Conservation (phyloP, 2,888 invertebrate genomes). For the Mimachlamys varia region DNA sequence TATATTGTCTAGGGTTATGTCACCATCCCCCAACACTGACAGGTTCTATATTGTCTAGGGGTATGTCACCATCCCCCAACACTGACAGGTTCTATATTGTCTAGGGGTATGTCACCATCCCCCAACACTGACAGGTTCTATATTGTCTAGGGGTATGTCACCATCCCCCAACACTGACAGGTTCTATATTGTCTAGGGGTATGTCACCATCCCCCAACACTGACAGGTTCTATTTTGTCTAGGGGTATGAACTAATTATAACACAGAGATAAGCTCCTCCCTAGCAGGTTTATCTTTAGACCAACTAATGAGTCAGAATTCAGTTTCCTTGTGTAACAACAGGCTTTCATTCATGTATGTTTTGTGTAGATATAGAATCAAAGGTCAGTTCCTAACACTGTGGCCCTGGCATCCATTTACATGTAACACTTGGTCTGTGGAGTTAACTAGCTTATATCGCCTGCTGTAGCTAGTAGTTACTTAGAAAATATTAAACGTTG, state of each 20-base stretch:
- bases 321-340: conserved; percentile 12
- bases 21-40: too few species aligned
- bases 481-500: background rate
- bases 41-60: background rate
- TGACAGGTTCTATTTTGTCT: background rate
- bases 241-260: background rate
- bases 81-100: too few species aligned
- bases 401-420: conserved; percentile 3
- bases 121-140: background rate
- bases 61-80: background rate
- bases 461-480: background rate
- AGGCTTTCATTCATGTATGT: background rate
- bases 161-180: too few species aligned
- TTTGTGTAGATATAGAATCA: background rate
- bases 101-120: too few species aligned
- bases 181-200: too few species aligned
- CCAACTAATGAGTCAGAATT: conserved; percentile 8
- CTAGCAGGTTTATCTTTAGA: background rate
- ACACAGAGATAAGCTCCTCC: background rate
- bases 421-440: background rate
- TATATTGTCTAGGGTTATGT: too few species aligned
- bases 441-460: background rate
- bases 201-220: too few species aligned
- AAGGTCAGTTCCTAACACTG: background rate
- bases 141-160: background rate